Percentiles rank a stretch among this genome's conserved stretches.
These are phyloP conservation scores for Archilochus colubris DNA, from an alignment of 2,113 vertebrate genomes.

Conservation along the genomic window DNA sequence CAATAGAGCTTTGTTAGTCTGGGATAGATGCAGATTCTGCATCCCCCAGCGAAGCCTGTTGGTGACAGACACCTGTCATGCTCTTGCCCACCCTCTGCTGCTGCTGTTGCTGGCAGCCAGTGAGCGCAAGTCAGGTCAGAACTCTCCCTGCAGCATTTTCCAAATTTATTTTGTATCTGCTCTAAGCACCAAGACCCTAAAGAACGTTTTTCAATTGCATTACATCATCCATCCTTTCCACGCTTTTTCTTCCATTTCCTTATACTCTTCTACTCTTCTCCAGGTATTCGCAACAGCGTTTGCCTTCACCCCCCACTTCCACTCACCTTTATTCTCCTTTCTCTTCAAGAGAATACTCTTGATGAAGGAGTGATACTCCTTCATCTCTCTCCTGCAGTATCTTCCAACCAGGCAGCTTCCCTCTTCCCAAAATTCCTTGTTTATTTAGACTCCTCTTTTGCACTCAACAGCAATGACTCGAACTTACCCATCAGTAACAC, in stretches of 20 bases:
- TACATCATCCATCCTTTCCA: background rate
- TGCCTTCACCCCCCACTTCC: background rate
- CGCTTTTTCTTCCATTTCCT: background rate
- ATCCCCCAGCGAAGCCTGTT: background rate
- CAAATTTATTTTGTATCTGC: background rate
- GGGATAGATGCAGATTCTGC: background rate
- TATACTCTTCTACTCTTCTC: background rate
- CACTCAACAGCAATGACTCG: background rate
- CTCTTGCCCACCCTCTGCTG: background rate
- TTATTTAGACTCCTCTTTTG: background rate
- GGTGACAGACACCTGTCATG: background rate
- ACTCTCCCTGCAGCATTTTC: background rate
- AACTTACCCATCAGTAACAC: background rate
- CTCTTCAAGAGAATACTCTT: background rate
- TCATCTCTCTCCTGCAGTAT: background rate
- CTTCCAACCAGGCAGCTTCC: background rate
- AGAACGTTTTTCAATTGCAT: background rate
- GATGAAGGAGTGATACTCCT: accelerated
- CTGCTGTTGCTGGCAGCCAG: accelerated
- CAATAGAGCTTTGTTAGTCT: slow-evolving; percentile 51
- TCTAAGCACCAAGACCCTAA: background rate
- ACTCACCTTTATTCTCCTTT: background rate
- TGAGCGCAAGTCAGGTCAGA: background rate
- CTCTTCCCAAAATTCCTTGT: background rate
- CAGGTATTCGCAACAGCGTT: background rate